Conservation (phyloP, 2,888 invertebrate species). For the Fabriciana adippe region DNA sequence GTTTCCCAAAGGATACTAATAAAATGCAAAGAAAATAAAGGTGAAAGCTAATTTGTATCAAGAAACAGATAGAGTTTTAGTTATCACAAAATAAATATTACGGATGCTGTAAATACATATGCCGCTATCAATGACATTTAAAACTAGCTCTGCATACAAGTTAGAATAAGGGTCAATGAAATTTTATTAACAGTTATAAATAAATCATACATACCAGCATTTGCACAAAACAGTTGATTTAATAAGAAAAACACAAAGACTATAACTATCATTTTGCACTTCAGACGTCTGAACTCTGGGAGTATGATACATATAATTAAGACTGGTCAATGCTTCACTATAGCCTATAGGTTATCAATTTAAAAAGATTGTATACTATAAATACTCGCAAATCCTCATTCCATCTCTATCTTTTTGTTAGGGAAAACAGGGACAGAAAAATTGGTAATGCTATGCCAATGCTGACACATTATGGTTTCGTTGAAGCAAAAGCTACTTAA, state of each 20-base stretch:
- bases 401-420: slow-evolving; percentile 19
- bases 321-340: slow-evolving; percentile 14
- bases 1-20: too few relatives aligned
- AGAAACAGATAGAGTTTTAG: too few relatives aligned
- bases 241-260: slow-evolving; percentile 1
- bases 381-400: slow-evolving; percentile 20
- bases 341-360: neutral
- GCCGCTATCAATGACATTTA: too few relatives aligned
- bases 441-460: neutral
- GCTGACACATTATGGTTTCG: slow-evolving; percentile 1
- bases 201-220: slow-evolving; percentile 23
- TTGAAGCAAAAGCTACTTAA: neutral
- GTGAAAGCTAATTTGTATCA: too few relatives aligned
- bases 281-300: neutral
- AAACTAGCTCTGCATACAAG: neutral
- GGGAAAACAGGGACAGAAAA: slow-evolving; percentile 14
- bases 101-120: too few relatives aligned
- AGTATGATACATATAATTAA: neutral
- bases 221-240: neutral
- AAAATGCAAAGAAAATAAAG: too few relatives aligned
- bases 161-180: neutral
- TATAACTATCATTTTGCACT: slow-evolving; percentile 26
- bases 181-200: neutral
- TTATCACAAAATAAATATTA: too few relatives aligned
- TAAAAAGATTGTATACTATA: neutral